These are phyloP conservation scores for Eumeta japonica DNA, from an alignment of 1,140 invertebrate species.

Conservation along the genomic window DNA sequence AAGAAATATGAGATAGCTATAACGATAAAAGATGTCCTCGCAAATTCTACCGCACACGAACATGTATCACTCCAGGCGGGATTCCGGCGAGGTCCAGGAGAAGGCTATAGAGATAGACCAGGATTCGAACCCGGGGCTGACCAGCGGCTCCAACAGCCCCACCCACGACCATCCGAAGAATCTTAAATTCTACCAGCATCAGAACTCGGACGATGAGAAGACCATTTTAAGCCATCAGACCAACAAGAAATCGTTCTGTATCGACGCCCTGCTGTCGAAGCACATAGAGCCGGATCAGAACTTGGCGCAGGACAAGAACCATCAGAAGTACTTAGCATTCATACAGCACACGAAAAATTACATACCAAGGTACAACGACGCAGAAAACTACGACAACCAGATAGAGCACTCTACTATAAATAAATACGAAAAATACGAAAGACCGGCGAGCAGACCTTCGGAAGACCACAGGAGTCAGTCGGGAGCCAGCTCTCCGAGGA, in stretches of 20 bases:
- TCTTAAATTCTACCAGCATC: slow-evolving; percentile 35
- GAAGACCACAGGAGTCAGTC: too few species aligned
- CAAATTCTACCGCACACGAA: slow-evolving; percentile 28
- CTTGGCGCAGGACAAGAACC: too few species aligned
- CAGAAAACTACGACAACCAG: slow-evolving; percentile 38
- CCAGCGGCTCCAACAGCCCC: slow-evolving; percentile 30
- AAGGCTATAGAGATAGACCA: slow-evolving; percentile 37
- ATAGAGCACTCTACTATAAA: slow-evolving; percentile 49
- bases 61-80: slow-evolving; percentile 28
- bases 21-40: slow-evolving; percentile 34
- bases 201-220: slow-evolving; percentile 31
- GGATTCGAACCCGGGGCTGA: slow-evolving; percentile 24
- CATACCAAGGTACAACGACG: slow-evolving; percentile 31
- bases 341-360: slow-evolving; percentile 49
- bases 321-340: slow-evolving; percentile 48
- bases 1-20: too few species aligned
- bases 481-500: slow-evolving; percentile 38
- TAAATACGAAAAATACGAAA: too few species aligned
- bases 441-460: too few species aligned
- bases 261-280: slow-evolving; percentile 47
- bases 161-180: slow-evolving; percentile 18
- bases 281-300: slow-evolving; percentile 35
- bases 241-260: slow-evolving; percentile 53
- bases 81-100: slow-evolving; percentile 23
- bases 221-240: slow-evolving; percentile 21